These are phyloP conservation scores for Sardina pilchardus DNA, from an alignment of 2,113 vertebrate species.

Conservation along the genomic window DNA sequence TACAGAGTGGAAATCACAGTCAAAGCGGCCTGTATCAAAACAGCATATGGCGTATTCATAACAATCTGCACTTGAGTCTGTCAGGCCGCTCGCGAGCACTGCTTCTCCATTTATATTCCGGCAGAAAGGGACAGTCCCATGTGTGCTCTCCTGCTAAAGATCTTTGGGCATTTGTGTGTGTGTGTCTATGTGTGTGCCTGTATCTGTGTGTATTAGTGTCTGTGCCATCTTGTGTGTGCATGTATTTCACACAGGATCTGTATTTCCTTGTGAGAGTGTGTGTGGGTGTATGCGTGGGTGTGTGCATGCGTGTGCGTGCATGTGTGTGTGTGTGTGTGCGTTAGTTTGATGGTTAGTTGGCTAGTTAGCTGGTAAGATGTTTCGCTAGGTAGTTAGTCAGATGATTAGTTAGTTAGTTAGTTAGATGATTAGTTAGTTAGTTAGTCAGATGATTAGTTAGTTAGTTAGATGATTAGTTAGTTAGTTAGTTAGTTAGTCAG, in stretches of 20 bases:
- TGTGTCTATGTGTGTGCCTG: background rate
- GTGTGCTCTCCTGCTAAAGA: background rate
- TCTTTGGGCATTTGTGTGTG: background rate
- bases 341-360: background rate
- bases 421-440: background rate
- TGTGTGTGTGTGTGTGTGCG: background rate
- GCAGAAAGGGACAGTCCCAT: background rate
- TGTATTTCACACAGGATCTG: background rate
- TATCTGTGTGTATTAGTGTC: background rate
- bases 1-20: background rate
- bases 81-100: background rate
- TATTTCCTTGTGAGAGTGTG: no score
- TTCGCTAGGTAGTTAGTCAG: no score
- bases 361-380: no score
- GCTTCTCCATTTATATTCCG: background rate
- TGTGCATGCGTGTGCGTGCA: no score
- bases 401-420: background rate
- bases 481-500: no score
- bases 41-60: background rate
- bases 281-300: no score
- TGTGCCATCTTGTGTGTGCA: background rate
- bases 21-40: background rate
- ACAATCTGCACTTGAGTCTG: background rate
- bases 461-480: no score
- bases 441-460: background rate